These are phyloP conservation scores for Rhinopomastus cyanomelas DNA, from an alignment of 2,113 vertebrate genomes.

Conservation along the genomic window DNA sequence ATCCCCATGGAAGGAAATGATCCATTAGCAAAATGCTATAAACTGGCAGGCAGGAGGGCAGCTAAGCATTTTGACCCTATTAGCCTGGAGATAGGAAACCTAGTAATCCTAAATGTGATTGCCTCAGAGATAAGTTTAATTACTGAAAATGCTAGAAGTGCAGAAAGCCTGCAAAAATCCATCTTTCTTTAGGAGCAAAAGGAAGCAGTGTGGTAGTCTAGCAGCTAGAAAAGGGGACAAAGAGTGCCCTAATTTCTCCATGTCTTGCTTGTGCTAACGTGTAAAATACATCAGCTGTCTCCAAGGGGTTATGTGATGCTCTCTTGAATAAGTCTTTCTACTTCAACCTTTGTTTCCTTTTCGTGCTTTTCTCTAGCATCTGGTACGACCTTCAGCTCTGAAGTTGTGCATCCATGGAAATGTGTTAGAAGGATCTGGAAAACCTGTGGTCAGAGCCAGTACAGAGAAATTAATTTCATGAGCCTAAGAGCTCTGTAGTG, in stretches of 20 bases:
- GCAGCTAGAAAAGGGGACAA: background rate
- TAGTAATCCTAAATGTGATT: slow-evolving; percentile 57
- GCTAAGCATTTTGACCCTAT: slow-evolving; percentile 57
- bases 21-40: slow-evolving; percentile 63
- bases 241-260: background rate
- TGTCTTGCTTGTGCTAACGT: background rate
- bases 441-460: background rate
- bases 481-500: background rate
- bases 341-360: background rate
- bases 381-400: background rate
- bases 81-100: slow-evolving; percentile 44
- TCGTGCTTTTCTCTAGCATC: background rate
- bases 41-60: slow-evolving; percentile 56
- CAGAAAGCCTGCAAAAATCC: slow-evolving; percentile 12
- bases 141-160: slow-evolving; percentile 51
- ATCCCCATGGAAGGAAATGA: slow-evolving; percentile 33
- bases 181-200: background rate
- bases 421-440: background rate
- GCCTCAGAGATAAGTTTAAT: slow-evolving; percentile 59
- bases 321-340: background rate
- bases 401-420: accelerated
- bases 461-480: background rate
- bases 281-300: background rate
- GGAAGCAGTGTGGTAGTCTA: background rate
- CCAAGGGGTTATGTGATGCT: background rate